A percentile compares a stretch with the other conserved stretches of the same genome.
Conservation (phyloP, 2,113 vertebrate species). For the Misgurnus anguillicaudatus region DNA sequence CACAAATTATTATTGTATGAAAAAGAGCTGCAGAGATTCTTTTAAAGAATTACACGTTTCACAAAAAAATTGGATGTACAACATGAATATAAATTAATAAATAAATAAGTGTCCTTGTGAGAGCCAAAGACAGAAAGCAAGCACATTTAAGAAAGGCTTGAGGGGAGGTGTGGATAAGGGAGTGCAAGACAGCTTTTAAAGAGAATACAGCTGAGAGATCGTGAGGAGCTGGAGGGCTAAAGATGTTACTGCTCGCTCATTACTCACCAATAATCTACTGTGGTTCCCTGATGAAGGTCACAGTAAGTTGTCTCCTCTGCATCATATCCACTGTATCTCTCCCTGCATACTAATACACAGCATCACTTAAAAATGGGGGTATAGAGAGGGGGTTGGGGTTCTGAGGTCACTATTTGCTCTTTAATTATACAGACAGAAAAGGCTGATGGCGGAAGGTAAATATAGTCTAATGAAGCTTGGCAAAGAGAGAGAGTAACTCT, state of each 20-base stretch:
- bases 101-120: too few relatives aligned
- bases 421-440: conserved; percentile 50
- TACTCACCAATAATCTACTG: conserved; percentile 51
- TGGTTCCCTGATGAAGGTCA: conserved; percentile 55
- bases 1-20: too few relatives aligned
- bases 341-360: conserved; percentile 52
- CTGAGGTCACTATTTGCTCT: conserved; percentile 39
- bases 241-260: conserved; percentile 47
- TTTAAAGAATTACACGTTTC: too few relatives aligned
- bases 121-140: neutral
- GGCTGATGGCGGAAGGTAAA: conserved; percentile 46
- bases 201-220: neutral
- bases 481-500: conserved; percentile 15
- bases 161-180: too few relatives aligned
- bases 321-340: conserved; percentile 39
- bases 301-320: conserved; percentile 34
- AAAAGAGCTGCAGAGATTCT: too few relatives aligned
- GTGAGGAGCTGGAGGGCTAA: conserved; percentile 13
- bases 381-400: conserved; percentile 28
- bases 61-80: too few relatives aligned
- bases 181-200: conserved; percentile 1
- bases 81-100: too few relatives aligned
- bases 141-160: neutral
- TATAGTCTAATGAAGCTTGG: conserved; percentile 48
- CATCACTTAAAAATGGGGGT: conserved; percentile 5